Evolutionary conservation across 2,888 invertebrate species (phyloP), one percentile per base, ranked within the genome.

Genomic region (Meteorus cinctellus): DNA sequence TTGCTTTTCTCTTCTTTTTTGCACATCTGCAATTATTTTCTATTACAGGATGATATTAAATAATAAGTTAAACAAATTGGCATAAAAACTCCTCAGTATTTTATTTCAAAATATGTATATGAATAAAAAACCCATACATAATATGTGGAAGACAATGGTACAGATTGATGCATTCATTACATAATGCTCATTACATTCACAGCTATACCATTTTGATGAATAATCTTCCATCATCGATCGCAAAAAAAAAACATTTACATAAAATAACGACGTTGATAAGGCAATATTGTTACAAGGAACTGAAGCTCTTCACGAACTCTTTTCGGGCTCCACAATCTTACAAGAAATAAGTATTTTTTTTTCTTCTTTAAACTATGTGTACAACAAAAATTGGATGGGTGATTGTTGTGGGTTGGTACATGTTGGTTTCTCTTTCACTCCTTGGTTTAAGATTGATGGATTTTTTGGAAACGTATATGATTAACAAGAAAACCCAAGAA

Each of bases 91-190:
- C 80, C 80, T 77, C 79, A 80, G 82, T 55, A 83, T 81, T 88
- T 88, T 88, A 88, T 87, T 88, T 86, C 82, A 88, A 88, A 88
- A 87, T 88, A 86, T 84, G 86, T 86, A 84, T 86, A 88, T 86
- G 84, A 84, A 87, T 88, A 88, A 83, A 89, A 88, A 88, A 88
- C 85, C 86, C 87, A 84, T 87, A 87, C 85, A 84, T 85, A 86
- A 87, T 84, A 87, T 87, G 84, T 85, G 36, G 48, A 45, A 73
- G 34, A 66, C 48, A 73, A 34, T 66, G 10, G 24, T 34, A 24
- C 19, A 48, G 19, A 59, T 66, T 55, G 62, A 48, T 48, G 6
- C 19, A 19, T 51, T 59, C 5, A 59, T 59, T 59, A 14, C 8
- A 27, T 27, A 19, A 36, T 27, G 36, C 34, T n/a, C 19, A 70